phyloP scores from a whole-genome alignment of 2,797 vertebrate species.

The Tolypeutes matacus region DNA sequence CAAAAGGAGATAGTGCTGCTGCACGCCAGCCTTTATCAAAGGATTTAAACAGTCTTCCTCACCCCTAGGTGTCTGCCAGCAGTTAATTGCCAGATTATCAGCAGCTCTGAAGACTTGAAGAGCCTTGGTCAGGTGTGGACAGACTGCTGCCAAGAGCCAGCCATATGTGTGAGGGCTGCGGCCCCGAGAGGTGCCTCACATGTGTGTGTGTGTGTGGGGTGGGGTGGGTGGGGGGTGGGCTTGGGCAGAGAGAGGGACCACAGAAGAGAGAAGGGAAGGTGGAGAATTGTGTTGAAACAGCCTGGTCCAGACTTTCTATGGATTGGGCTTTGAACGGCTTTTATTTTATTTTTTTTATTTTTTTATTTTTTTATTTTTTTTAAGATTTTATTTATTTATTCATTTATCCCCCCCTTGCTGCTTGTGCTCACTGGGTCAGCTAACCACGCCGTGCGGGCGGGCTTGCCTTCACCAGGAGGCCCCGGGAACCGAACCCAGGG shows the following conservation, averaged over 20 bases:
- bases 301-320: not conserved
- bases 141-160: no score
- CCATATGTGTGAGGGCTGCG: not conserved
- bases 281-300: accelerated
- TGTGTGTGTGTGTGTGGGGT: no score
- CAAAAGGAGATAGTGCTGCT: conserved; percentile 62
- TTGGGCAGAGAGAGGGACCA: not conserved
- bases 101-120: conserved; percentile 26
- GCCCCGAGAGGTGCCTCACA: not conserved
- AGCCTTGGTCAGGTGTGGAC: not conserved
- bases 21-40: conserved; percentile 48
- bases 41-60: conserved; percentile 5
- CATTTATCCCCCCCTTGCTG: no score
- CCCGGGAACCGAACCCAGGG: no score
- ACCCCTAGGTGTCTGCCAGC: not conserved
- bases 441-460: no score
- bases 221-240: no score
- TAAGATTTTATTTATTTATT: no score
- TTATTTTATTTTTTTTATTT: no score
- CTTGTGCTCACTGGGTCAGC: no score
- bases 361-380: no score
- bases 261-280: not conserved
- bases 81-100: conserved; percentile 61
- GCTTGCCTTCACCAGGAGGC: no score
- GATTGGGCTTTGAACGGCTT: not conserved